Conservation (phyloP, 37 sponge, comb jelly and placozoan species). For the Beroe forskalii region DNA sequence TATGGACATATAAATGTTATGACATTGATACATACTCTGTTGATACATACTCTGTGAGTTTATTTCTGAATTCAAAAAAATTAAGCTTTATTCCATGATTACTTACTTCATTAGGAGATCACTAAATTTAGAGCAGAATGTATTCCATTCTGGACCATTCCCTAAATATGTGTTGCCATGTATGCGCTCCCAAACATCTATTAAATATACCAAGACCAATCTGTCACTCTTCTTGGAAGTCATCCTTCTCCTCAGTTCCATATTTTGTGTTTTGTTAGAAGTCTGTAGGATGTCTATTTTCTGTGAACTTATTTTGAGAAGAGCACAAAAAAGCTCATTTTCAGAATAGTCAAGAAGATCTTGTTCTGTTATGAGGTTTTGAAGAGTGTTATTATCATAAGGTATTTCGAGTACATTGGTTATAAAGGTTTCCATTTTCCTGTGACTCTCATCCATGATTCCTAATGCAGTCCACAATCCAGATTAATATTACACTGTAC, state of each 20-base stretch:
- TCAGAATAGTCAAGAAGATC: slow-evolving; percentile 13
- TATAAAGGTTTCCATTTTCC: slow-evolving; percentile 40
- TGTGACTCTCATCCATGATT: background rate
- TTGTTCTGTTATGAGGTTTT: background rate
- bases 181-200: slow-evolving; percentile 53
- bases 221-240: background rate
- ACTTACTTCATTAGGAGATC: background rate
- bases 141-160: background rate
- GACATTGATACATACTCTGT: no score
- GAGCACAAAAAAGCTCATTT: slow-evolving; percentile 12
- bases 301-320: background rate
- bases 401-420: slow-evolving; percentile 37
- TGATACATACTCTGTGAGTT: no score
- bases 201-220: background rate
- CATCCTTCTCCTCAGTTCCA: slow-evolving; percentile 13
- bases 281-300: background rate
- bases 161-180: slow-evolving; percentile 37
- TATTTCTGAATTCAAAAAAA: no score
- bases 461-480: background rate
- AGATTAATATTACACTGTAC: no score
- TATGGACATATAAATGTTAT: no score
- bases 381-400: background rate
- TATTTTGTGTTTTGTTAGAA: background rate
- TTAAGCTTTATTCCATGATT: background rate
- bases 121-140: background rate